Conservation (phyloP, 2,797 vertebrate species). For the Peromyscus attwateri region DNA sequence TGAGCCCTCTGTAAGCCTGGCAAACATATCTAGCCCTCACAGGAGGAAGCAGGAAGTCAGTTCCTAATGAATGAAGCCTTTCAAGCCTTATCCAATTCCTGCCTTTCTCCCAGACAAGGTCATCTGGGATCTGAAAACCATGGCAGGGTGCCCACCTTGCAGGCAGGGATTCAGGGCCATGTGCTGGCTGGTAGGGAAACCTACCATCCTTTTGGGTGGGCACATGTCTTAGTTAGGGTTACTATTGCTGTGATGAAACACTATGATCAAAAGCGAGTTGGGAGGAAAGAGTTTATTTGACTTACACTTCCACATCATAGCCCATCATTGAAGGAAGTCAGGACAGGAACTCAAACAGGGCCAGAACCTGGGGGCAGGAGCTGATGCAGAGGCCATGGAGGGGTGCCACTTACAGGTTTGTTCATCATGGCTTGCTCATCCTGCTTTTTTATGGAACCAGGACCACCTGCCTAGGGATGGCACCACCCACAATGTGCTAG, state of each 20-base stretch:
- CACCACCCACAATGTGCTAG: neutral
- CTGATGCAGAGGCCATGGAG: neutral
- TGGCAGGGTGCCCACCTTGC: neutral
- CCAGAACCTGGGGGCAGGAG: neutral
- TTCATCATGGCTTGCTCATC: neutral
- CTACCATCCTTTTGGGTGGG: neutral
- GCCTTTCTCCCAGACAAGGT: neutral
- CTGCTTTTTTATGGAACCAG: neutral
- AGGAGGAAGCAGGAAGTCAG: neutral
- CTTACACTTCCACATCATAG: neutral
- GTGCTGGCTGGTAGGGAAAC: rapidly evolving
- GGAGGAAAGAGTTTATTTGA: neutral
- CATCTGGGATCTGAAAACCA: neutral
- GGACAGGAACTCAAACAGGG: neutral
- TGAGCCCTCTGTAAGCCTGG: neutral
- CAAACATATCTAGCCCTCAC: rapidly evolving
- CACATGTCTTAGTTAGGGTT: neutral
- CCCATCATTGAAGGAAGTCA: neutral
- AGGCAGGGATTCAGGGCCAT: rapidly evolving
- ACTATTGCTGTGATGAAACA: neutral
- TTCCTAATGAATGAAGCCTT: constrained; percentile 16
- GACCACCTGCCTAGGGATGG: neutral
- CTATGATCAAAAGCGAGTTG: neutral
- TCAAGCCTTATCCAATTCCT: neutral
- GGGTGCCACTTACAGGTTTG: too few relatives aligned